Conservation (phyloP, 2,113 vertebrate genomes). For the Mustela nigripes region DNA sequence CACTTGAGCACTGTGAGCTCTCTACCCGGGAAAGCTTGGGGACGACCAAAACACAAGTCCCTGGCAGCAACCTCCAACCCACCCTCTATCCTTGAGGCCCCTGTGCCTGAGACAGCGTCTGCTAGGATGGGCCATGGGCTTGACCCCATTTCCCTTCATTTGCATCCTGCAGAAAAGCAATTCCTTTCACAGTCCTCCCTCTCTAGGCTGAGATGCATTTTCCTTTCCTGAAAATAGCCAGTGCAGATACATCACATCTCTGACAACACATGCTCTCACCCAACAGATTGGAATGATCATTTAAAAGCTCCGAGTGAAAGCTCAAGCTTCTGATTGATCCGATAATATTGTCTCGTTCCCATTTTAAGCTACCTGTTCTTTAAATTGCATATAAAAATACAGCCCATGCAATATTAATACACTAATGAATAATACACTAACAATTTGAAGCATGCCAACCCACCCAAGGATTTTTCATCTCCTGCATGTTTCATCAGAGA, state of each 20-base stretch:
- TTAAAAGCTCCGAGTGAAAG: slow-evolving; percentile 79
- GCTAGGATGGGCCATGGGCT: neutral
- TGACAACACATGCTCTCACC: slow-evolving; percentile 75
- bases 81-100: neutral
- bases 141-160: slow-evolving; percentile 10
- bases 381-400: slow-evolving; percentile 81
- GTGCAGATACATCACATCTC: slow-evolving; percentile 51
- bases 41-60: neutral
- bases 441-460: slow-evolving; percentile 64
- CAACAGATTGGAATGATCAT: slow-evolving; percentile 69
- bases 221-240: slow-evolving; percentile 65
- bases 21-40: neutral
- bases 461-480: slow-evolving; percentile 76
- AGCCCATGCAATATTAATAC: slow-evolving; percentile 82
- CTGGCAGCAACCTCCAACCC: neutral
- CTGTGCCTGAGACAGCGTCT: neutral
- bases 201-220: slow-evolving; percentile 12
- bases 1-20: neutral
- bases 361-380: slow-evolving; percentile 80
- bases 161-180: slow-evolving; percentile 36
- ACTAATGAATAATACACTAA: slow-evolving; percentile 83
- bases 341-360: slow-evolving; percentile 68
- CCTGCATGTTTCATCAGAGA: slow-evolving; percentile 73
- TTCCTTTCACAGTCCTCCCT: slow-evolving; percentile 8
- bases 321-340: slow-evolving; percentile 74